A percentile compares a stretch with the other conserved stretches of the same genome.
These are phyloP conservation scores for Burhinus oedicnemus DNA, from an alignment of 2,113 vertebrate genomes.

Conservation along the genomic window DNA sequence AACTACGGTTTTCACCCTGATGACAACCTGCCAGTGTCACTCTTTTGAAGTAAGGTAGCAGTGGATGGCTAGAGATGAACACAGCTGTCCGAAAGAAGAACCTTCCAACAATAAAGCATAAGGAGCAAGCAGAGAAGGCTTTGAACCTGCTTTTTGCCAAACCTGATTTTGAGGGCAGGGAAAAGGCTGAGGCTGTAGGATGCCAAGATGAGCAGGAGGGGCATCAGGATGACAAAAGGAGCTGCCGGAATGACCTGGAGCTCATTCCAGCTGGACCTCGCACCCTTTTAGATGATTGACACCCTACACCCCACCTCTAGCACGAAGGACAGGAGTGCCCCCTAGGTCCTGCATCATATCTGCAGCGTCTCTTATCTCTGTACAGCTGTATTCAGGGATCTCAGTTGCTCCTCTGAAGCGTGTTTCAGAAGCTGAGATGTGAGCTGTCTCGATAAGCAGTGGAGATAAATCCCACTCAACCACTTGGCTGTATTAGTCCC, in stretches of 20 bases:
- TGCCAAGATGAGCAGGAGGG: neutral
- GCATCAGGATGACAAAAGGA: neutral
- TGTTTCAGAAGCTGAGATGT: neutral
- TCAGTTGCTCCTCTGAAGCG: neutral
- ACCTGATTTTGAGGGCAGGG: neutral
- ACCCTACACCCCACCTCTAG: neutral
- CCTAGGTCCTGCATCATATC: neutral
- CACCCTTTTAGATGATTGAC: neutral
- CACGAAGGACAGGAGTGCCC: neutral
- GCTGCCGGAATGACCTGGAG: neutral
- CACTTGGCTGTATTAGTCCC: no score
- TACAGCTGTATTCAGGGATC: neutral
- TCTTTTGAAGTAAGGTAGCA: neutral
- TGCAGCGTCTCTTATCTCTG: neutral
- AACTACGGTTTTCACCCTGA: rapidly evolving
- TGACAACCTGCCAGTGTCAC: neutral
- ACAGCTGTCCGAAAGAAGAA: neutral
- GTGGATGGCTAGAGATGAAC: neutral
- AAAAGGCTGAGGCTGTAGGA: neutral
- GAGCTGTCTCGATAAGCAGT: neutral
- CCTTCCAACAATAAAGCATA: neutral
- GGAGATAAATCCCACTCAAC: neutral
- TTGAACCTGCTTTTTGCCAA: neutral
- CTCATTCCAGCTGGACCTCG: neutral
- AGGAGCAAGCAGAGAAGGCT: conserved; percentile 1